Conservation (phyloP, 2,797 vertebrate genomes). For the Tarsius wallacei region DNA sequence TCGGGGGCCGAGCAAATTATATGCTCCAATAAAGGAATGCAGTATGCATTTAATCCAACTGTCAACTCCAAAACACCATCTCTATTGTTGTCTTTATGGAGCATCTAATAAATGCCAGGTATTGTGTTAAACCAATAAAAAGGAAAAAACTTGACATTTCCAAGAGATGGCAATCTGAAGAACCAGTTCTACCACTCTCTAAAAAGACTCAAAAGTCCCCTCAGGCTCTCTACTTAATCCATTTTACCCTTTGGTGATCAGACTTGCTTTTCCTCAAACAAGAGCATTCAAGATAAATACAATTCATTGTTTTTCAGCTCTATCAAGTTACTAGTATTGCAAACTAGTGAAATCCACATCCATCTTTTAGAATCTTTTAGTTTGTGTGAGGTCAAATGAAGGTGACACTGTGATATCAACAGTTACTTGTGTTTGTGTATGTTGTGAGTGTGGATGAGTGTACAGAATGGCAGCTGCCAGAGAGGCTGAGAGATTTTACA, state of each 20-base stretch:
- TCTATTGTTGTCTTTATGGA: background rate
- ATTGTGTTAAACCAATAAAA: background rate
- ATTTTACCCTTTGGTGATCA: background rate
- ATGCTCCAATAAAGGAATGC: background rate
- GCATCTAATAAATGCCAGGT: too few species aligned
- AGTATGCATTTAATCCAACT: background rate
- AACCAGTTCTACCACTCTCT: background rate
- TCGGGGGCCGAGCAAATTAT: background rate
- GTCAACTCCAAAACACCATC: background rate
- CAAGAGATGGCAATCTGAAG: background rate
- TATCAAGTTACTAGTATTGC: background rate
- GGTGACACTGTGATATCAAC: background rate
- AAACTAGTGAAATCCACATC: background rate
- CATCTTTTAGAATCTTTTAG: background rate
- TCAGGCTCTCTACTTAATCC: background rate
- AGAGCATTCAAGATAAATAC: background rate
- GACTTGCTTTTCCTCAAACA: slow-evolving; percentile 25
- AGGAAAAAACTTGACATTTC: background rate
- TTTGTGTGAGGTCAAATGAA: background rate
- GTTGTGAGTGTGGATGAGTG: too few species aligned
- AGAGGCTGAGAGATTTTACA: background rate
- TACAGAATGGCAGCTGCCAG: background rate
- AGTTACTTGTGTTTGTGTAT: background rate
- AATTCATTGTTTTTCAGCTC: background rate
- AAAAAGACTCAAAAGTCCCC: background rate